A percentile compares a stretch with the other conserved stretches of the same genome.
Conservation (phyloP, 1,140 invertebrate genomes). For the Megalonaias nervosa region DNA sequence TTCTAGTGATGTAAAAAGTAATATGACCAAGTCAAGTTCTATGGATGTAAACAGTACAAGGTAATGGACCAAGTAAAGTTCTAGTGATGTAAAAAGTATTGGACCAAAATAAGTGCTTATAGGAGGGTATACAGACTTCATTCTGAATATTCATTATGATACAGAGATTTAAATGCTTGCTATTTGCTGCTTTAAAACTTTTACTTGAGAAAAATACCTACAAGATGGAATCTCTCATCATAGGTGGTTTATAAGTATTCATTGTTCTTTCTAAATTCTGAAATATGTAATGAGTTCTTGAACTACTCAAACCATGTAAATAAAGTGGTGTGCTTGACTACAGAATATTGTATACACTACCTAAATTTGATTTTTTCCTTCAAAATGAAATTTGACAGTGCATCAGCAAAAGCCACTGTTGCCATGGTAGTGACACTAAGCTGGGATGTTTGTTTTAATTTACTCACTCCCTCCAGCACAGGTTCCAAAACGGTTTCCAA, state of each 20-base stretch:
- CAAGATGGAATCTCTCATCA: neutral
- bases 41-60: no score
- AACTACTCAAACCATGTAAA: neutral
- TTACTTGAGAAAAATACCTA: neutral
- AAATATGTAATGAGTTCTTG: neutral
- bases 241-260: neutral
- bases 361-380: slow-evolving; percentile 69
- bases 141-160: no score
- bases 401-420: slow-evolving; percentile 59
- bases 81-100: no score
- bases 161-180: neutral
- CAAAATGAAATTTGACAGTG: slow-evolving; percentile 64
- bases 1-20: no score
- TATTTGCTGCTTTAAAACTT: neutral
- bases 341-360: slow-evolving; percentile 34
- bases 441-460: slow-evolving; percentile 60
- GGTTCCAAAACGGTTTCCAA: slow-evolving; percentile 62
- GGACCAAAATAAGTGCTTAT: no score
- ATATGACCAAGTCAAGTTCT: no score
- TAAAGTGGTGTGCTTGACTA: neutral
- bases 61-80: no score
- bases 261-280: neutral
- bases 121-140: no score
- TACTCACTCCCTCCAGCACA: slow-evolving; percentile 61
- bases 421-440: slow-evolving; percentile 61